phyloP scores from a whole-genome alignment of 2,888 invertebrate genomes.

The Periphyllus acericola region DNA sequence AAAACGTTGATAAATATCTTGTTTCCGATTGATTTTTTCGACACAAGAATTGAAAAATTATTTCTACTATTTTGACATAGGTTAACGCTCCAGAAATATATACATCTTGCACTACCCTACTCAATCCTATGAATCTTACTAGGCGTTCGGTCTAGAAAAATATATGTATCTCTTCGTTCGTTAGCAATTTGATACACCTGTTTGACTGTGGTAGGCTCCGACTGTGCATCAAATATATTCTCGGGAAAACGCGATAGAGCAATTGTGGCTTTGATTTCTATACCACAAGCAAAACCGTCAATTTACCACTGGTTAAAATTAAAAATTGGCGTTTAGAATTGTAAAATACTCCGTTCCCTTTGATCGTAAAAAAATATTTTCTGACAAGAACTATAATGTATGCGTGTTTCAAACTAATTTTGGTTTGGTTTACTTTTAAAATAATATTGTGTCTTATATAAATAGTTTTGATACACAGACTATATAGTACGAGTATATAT shows the following conservation, averaged over 20 bases:
- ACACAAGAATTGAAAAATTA: background rate
- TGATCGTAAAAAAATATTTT: background rate
- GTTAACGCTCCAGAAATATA: background rate
- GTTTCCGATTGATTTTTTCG: background rate
- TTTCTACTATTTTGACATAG: constrained; percentile 1
- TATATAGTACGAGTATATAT: background rate
- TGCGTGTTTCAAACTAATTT: background rate
- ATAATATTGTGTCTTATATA: background rate
- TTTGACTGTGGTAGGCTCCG: background rate
- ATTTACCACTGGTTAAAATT: background rate
- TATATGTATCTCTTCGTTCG: background rate
- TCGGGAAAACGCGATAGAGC: background rate
- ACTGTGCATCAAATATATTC: background rate
- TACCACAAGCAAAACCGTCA: background rate
- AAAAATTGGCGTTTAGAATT: constrained; percentile 17
- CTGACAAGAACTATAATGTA: background rate
- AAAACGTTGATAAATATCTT: background rate
- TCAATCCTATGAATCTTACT: background rate
- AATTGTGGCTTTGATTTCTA: constrained; percentile 27
- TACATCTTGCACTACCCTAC: background rate
- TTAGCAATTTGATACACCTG: constrained; percentile 8
- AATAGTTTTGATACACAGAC: background rate
- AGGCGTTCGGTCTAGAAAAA: background rate
- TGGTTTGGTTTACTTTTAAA: background rate
- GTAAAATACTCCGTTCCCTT: background rate